Base-by-base conservation (phyloP, 2,888 invertebrate genomes). In the Rugalucina vietnamica region DNA sequence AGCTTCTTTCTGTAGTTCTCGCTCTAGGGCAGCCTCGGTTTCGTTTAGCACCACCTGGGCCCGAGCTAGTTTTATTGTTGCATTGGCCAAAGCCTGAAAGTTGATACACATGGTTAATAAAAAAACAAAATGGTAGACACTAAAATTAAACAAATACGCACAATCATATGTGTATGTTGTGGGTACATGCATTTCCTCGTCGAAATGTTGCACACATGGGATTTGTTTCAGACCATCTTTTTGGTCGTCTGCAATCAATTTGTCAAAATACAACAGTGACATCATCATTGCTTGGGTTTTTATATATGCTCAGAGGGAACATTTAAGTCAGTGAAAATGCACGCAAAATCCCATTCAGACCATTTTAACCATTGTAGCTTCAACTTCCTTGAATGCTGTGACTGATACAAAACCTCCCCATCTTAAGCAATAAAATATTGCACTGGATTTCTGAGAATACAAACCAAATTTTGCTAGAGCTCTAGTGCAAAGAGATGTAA, bases 31-130 rank as follows among this genome's bases (percentile, higher is more conserved):
- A 2, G 76, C 82, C 60, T 88, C 88, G 14, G 88, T 85, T 37
- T 84, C 77, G 39, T 88, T 81, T 0, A 88, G 78, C 24, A 88
- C 85, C 50, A 85, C 78, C 85, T 83, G 81, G 43, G 75, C 81
- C 43, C 73, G 65, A 12, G 88, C 88, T 76, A 88, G 81, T 72
- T 84, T 84, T 0, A 83, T 85, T 12, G 88, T 85, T 49, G 80
- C 84, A 32, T 73, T 80, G 0, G 82, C 88, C 21, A 88, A 43
- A 24, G 85, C 84, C 88, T 88, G 27, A 8, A 80, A 82, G 8
- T 54, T n/a, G 3, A 54, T n/a, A 21, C 14, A 54, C n/a, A 54
- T n/a, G n/a, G 54, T 54, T 43, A 8, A 12, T 43, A 18, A 12
- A 12, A 43, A 12, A 43, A 12, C 43, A 18, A 43, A 43, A n/a